Percentiles rank a stretch among this genome's conserved stretches.
Evolutionary conservation across 2,888 invertebrate genomes (phyloP).

Genomic region (Heterodera filipjevi): DNA sequence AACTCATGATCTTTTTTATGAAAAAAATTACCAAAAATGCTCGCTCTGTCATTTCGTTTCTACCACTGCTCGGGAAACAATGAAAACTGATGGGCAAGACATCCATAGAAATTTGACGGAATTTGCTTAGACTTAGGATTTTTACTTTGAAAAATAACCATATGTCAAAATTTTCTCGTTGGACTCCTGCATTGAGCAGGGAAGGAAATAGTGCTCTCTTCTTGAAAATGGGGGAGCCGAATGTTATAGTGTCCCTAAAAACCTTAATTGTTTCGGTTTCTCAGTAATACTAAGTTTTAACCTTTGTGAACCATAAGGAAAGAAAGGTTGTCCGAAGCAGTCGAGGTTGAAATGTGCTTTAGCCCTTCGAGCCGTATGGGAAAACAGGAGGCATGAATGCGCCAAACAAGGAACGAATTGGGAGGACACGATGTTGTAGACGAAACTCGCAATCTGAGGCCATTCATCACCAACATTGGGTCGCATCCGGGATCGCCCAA

Average conservation of each 20-base stretch:
- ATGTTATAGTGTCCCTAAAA: background rate
- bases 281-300: background rate
- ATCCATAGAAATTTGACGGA: background rate
- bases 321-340: background rate
- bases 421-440: background rate
- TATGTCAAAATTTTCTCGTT: background rate
- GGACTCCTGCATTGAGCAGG: constrained; percentile 4
- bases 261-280: background rate
- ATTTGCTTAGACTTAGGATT: background rate
- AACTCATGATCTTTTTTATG: too few relatives aligned
- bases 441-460: background rate
- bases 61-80: background rate
- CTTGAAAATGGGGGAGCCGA: background rate
- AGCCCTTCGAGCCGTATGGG: constrained; percentile 10
- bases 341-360: background rate
- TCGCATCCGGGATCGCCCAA: background rate
- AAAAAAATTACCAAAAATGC: background rate
- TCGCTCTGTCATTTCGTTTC: background rate
- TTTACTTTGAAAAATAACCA: background rate
- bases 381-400: background rate
- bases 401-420: background rate
- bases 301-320: constrained; percentile 4
- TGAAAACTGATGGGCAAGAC: background rate
- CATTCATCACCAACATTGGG: background rate
- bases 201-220: background rate